phyloP scores from a whole-genome alignment of 2,797 vertebrate species.

The Neosilurus hyrtlii region DNA sequence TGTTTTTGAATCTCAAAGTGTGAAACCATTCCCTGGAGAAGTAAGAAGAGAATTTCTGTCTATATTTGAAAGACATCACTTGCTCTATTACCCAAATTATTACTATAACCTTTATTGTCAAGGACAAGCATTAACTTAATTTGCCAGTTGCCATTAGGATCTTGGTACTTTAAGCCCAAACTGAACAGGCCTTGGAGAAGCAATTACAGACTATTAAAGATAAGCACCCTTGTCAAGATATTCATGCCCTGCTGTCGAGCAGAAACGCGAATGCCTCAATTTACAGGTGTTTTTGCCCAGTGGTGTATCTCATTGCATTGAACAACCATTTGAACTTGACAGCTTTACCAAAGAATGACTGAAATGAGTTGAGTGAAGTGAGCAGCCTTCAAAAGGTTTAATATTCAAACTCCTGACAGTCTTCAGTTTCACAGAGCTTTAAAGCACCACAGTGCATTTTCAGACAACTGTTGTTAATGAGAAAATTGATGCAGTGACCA shows the following conservation, averaged over 20 bases:
- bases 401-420: conserved; percentile 45
- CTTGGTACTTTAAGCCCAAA: conserved; percentile 27
- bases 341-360: conserved; percentile 35
- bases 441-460: conserved; percentile 20
- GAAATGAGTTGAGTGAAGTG: conserved; percentile 26
- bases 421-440: conserved; percentile 38
- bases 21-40: neutral
- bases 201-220: conserved; percentile 49
- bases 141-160: conserved; percentile 36
- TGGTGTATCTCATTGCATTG: conserved; percentile 2
- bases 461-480: conserved; percentile 19
- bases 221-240: conserved; percentile 44
- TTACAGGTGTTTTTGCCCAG: conserved; percentile 22
- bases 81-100: conserved; percentile 33
- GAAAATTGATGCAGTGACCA: conserved; percentile 26
- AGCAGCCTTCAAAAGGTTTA: conserved; percentile 44
- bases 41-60: conserved; percentile 9
- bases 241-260: conserved; percentile 31
- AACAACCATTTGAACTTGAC: conserved; percentile 23
- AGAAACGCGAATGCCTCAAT: conserved; percentile 8
- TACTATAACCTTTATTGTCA: conserved; percentile 37
- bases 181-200: conserved; percentile 37
- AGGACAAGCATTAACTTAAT: conserved; percentile 44
- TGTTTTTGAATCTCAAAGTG: neutral
- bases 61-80: conserved; percentile 12